Evolutionary conservation across 2,888 invertebrate species (phyloP).

Genomic region (Polietes domitor): DNA sequence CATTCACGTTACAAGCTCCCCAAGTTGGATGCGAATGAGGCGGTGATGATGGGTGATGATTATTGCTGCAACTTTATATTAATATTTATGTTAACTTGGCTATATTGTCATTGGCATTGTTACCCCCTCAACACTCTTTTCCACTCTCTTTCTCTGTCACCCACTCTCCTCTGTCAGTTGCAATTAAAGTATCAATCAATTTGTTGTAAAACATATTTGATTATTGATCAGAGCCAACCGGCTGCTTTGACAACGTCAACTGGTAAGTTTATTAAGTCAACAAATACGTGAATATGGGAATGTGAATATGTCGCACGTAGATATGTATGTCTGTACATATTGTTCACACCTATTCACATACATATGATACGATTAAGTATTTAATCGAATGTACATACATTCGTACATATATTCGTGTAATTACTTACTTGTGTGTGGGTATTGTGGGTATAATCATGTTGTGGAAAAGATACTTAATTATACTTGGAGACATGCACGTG

Average conservation of each 20-base stretch:
- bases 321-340: background rate
- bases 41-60: background rate
- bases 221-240: no score
- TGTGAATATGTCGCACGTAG: background rate
- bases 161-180: background rate
- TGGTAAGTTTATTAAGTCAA: no score
- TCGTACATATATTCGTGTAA: background rate
- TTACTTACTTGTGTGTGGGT: background rate
- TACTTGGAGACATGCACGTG: background rate
- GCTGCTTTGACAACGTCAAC: no score
- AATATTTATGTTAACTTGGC: background rate
- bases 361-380: background rate
- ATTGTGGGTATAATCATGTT: slow-evolving; percentile 6
- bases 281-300: background rate
- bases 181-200: slow-evolving; percentile 29
- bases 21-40: background rate
- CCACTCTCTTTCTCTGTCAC: background rate
- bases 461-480: slow-evolving; percentile 2
- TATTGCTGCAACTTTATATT: no score
- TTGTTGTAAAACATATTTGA: no score
- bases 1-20: background rate
- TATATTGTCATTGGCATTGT: background rate
- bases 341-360: background rate
- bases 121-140: no score
- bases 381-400: background rate